Percentiles rank a stretch among this genome's conserved stretches.
Evolutionary conservation across 2,888 invertebrate species (phyloP).

Genomic region (Sesamia inferens): DNA sequence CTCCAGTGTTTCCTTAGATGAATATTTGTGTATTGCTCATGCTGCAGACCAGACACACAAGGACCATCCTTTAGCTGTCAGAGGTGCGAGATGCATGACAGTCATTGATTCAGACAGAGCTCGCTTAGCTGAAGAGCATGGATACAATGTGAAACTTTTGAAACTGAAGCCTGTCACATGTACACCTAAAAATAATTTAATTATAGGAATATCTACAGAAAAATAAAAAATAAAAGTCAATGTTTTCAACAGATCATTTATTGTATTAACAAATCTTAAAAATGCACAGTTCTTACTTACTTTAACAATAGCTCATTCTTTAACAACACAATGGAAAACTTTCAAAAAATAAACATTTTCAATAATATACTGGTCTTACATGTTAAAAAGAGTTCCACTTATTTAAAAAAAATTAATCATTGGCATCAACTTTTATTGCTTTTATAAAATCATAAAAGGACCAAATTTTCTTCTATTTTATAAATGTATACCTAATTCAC

Average conservation of each 20-base stretch:
- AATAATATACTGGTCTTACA: slow-evolving; percentile 20
- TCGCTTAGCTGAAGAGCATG: slow-evolving; percentile 92
- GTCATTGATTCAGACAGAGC: slow-evolving; percentile 96
- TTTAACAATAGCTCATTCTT: slow-evolving; percentile 45
- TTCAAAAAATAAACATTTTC: slow-evolving; percentile 36
- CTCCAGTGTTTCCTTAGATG: slow-evolving; percentile 85
- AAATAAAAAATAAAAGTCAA: slow-evolving; percentile 59
- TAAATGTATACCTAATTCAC: slow-evolving; percentile 51
- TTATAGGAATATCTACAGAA: slow-evolving; percentile 90
- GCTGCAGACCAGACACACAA: slow-evolving; percentile 97
- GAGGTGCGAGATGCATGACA: slow-evolving; percentile 96
- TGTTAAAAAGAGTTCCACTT: slow-evolving; percentile 33
- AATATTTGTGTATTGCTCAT: slow-evolving; percentile 96
- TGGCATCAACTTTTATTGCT: slow-evolving; percentile 40
- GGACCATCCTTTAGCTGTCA: slow-evolving; percentile 92
- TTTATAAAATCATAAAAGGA: slow-evolving; percentile 47
- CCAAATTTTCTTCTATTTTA: slow-evolving; percentile 29
- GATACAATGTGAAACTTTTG: slow-evolving; percentile 93
- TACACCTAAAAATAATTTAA: slow-evolving; percentile 97
- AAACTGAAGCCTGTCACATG: slow-evolving; percentile 95
- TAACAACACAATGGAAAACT: slow-evolving; percentile 26
- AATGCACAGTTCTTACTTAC: slow-evolving; percentile 56
- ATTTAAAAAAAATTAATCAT: slow-evolving; percentile 33
- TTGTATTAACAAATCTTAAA: slow-evolving; percentile 67
- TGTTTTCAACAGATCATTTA: slow-evolving; percentile 68